Percentiles rank a stretch among this genome's conserved stretches.
Evolutionary conservation across 2,797 vertebrate genomes (phyloP).

Genomic region (Podarcis siculus): DNA sequence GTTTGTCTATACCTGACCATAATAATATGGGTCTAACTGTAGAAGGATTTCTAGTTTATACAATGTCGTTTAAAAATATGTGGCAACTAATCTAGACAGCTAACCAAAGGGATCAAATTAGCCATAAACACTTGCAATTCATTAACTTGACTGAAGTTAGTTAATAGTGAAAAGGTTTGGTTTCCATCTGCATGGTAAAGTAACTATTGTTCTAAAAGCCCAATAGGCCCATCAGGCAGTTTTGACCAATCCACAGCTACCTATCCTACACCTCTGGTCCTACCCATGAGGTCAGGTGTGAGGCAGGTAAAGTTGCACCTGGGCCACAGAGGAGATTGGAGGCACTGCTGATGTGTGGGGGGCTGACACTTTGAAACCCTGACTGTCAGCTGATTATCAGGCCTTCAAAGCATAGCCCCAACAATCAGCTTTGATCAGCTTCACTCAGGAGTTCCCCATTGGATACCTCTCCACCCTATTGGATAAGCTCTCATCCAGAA

Average conservation of each 20-base stretch:
- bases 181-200: not conserved
- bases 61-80: not conserved
- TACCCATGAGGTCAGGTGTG: not conserved
- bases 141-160: conserved; percentile 1
- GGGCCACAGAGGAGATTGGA: too few species aligned
- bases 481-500: too few species aligned
- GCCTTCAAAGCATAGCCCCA: too few species aligned
- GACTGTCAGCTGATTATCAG: too few species aligned
- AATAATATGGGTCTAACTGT: not conserved
- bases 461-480: too few species aligned
- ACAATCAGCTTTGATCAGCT: too few species aligned
- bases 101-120: not conserved
- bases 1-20: not conserved
- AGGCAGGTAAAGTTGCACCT: not conserved
- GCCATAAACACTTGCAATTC: not conserved
- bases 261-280: not conserved
- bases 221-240: not conserved
- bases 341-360: too few species aligned
- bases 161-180: not conserved
- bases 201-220: not conserved
- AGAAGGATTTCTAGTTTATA: not conserved
- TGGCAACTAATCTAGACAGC: not conserved
- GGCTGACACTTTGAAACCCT: too few species aligned
- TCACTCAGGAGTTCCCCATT: too few species aligned
- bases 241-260: too few species aligned